Base-by-base conservation (phyloP, 1,140 invertebrate species). In the Papilio polyxenes region DNA sequence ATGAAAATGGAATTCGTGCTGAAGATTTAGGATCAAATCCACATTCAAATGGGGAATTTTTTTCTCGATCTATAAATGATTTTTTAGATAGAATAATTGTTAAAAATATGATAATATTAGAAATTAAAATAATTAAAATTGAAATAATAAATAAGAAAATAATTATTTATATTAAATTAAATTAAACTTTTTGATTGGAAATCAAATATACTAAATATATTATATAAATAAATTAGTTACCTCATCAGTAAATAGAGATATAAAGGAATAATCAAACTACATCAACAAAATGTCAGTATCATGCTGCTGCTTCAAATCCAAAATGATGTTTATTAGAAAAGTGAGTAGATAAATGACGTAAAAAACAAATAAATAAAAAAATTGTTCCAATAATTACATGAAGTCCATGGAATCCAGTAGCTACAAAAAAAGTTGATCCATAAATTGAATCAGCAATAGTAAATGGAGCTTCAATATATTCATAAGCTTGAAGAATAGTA, bases 231-330 rank as follows among this genome's bases (percentile, higher is more conserved):
- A 86, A 6, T 82, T 92, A 91, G 92, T 90, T 95, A 87, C 95
- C 94, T 96, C 96, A 97, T 96, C 96, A 96, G 87, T 96, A 97
- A 90, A 97, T 95, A 80, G 94, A 95, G 83, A 96, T 93, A 95
- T 96, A 97, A 84, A 97, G 87, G 87, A 97, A 97, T 95, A 97
- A 92, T 96, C 96, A 97, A 13, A 97, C 95, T 86, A 97, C 95
- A 95, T 97, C 96, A 79, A 97, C 95, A 95, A 97, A 97, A 92
- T 97, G 96, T 96, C 96, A 97, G 84, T 97, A 97, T 96, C 96
- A 97, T 44, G 96, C 95, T 80, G 95, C 95, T 81, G 95, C 95
- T 95, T 97, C 96, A 95, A 97, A 97, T 85, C 96, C 95, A 91
- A 97, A 96, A 88, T 97, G 96, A 91, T 97, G 96, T 77, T 82